Base-by-base conservation (phyloP, 2,888 invertebrate genomes). In the Pterostichus madidus region DNA sequence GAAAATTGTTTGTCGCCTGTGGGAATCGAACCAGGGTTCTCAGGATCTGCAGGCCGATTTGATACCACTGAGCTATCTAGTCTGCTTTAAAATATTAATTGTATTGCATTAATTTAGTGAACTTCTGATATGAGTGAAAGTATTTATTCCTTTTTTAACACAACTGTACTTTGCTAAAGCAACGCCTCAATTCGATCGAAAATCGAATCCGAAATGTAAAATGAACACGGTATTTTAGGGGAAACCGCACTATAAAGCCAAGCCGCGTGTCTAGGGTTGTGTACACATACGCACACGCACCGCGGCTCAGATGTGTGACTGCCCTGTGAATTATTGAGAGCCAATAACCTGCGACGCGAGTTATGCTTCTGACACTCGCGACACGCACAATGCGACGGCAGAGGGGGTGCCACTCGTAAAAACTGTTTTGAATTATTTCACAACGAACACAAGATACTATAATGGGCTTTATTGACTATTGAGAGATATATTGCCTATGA, bases 271-370 rank as follows among this genome's bases (percentile, higher is more conserved):
- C 17, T 53, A n/a, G 52, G 75, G 52, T 32, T 75, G 52, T 52
- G 52, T 53, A 52, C 31, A 32, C 49, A 17, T 52, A 39, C 68
- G 44, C 39, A 31, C 17, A 17, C 52, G 39, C 73, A 39, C 24
- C 17, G 73, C 32, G 31, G 75, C 81, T 82, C 81, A 82, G 81
- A 83, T 83, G 83, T 83, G 83, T 83, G 83, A 83, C 83, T 84
- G 84, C 81, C 83, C 85, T 84, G 86, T 87, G 87, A 87, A 87
- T 87, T 87, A 87, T 87, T 87, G 87, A 87, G 84, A 86, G 86
- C 87, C 87, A 87, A 87, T 87, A 87, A 87, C 87, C 85, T 80
- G 64, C 83, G 68, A 56, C 52, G 82, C 53, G 77, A 77, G 75
- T 75, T 75, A 75, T 75, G 75, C 49, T 31, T 13, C 73, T 46